Conservation (phyloP, 2,888 invertebrate species). For the Folsomia candida region DNA sequence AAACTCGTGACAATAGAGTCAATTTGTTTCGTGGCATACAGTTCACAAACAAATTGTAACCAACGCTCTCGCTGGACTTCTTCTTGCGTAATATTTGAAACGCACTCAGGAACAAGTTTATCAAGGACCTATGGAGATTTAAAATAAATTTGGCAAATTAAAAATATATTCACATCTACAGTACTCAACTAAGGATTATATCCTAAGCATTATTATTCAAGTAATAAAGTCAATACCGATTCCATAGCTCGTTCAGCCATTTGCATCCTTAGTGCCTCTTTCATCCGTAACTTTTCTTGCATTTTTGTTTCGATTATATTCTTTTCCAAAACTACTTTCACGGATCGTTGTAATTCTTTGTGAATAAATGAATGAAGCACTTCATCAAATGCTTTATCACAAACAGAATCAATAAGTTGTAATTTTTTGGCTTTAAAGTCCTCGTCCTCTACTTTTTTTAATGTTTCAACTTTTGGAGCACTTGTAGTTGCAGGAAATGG, state of each 20-base stretch:
- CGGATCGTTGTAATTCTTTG: not conserved
- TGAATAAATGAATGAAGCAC: not conserved
- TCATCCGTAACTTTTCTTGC: not conserved
- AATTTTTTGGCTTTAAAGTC: not conserved
- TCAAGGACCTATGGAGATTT: not conserved
- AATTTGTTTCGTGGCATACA: not conserved
- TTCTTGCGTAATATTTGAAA: not conserved
- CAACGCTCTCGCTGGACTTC: not conserved
- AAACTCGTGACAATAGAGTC: not conserved
- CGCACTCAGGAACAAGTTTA: not conserved
- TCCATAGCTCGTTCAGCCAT: not conserved
- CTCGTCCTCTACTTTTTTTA: no score
- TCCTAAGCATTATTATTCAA: no score
- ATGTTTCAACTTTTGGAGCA: no score
- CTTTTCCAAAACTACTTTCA: not conserved
- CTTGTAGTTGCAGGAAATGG: not conserved
- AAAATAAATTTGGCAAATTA: no score
- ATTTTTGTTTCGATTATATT: not conserved
- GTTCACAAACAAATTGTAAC: not conserved
- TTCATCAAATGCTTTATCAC: not conserved
- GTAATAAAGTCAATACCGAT: no score
- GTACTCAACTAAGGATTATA: no score
- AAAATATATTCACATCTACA: no score
- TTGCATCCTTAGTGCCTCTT: not conserved
- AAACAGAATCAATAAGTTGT: not conserved